Conservation (phyloP, 2,797 vertebrate genomes). For the Peromyscus attwateri region DNA sequence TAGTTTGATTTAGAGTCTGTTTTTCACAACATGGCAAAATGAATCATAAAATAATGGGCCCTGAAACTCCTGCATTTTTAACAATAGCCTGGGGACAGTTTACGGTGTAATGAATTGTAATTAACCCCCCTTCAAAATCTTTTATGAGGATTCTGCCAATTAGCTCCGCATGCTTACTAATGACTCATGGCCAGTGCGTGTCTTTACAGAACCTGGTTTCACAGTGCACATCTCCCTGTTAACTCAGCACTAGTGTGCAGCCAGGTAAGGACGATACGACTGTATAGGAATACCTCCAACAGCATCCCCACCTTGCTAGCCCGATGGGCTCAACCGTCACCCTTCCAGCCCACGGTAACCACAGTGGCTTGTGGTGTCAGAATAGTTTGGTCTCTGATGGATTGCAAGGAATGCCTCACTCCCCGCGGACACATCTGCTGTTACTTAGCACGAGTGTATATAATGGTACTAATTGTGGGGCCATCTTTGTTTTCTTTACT, state of each 20-base stretch:
- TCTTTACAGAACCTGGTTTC: conserved; percentile 88
- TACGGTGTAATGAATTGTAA: conserved; percentile 92
- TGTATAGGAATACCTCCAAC: conserved; percentile 76
- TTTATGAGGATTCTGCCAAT: conserved; percentile 92
- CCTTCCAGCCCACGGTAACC: conserved; percentile 83
- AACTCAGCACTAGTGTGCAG: conserved; percentile 87
- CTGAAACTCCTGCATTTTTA: conserved; percentile 92
- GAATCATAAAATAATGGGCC: conserved; percentile 92
- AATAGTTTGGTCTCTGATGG: conserved; percentile 87
- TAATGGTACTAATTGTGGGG: conserved; percentile 92
- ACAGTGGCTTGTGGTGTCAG: conserved; percentile 86
- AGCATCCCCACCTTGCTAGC: conserved; percentile 69
- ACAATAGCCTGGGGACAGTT: conserved; percentile 92
- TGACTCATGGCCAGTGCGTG: conserved; percentile 90
- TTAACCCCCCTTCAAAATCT: conserved; percentile 93
- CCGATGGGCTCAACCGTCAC: conserved; percentile 75
- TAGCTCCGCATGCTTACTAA: conserved; percentile 91
- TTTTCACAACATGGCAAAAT: conserved; percentile 92
- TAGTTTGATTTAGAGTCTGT: conserved; percentile 92
- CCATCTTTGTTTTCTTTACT: conserved; percentile 92
- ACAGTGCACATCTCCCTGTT: conserved; percentile 83
- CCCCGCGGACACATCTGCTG: conserved; percentile 90
- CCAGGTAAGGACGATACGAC: conserved; percentile 81
- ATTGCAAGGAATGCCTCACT: conserved; percentile 88
- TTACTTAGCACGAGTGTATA: conserved; percentile 91